Conservation (phyloP, 1,140 invertebrate genomes). For the Phthorimaea operculella region DNA sequence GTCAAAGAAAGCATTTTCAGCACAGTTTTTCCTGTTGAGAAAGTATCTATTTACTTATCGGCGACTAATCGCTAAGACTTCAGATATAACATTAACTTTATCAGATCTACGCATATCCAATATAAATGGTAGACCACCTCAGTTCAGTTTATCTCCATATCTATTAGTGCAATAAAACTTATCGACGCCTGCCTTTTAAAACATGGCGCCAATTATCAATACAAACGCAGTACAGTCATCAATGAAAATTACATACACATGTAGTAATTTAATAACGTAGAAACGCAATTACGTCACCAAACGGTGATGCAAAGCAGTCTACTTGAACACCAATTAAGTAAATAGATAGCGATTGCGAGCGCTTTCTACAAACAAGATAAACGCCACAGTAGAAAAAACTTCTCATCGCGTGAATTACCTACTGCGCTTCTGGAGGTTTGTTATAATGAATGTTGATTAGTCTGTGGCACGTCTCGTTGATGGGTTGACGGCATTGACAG, state of each 20-base stretch:
- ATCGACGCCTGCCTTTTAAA: conserved; percentile 26
- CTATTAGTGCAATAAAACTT: conserved; percentile 8
- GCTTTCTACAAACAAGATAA: conserved; percentile 12
- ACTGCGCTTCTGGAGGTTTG: background rate
- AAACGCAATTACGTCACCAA: conserved; percentile 1
- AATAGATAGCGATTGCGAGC: conserved; percentile 25
- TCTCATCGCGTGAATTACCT: too few relatives aligned
- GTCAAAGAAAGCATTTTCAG: too few relatives aligned
- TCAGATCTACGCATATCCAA: too few relatives aligned
- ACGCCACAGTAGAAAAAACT: too few relatives aligned
- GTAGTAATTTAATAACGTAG: background rate
- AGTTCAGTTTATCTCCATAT: background rate
- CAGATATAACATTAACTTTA: too few relatives aligned
- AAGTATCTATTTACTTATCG: too few relatives aligned
- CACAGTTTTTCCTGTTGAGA: too few relatives aligned
- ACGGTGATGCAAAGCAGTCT: conserved; percentile 14
- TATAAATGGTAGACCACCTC: background rate
- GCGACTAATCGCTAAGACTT: too few relatives aligned
- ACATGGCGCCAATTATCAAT: conserved; percentile 40
- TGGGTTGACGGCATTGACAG: conserved; percentile 32
- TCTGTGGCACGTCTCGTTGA: conserved; percentile 12
- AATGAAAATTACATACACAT: background rate
- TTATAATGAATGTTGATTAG: conserved; percentile 3
- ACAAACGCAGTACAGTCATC: background rate
- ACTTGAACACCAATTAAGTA: conserved; percentile 18